Conservation (phyloP, 2,888 invertebrate species). For the Dermolepida albohirtum region DNA sequence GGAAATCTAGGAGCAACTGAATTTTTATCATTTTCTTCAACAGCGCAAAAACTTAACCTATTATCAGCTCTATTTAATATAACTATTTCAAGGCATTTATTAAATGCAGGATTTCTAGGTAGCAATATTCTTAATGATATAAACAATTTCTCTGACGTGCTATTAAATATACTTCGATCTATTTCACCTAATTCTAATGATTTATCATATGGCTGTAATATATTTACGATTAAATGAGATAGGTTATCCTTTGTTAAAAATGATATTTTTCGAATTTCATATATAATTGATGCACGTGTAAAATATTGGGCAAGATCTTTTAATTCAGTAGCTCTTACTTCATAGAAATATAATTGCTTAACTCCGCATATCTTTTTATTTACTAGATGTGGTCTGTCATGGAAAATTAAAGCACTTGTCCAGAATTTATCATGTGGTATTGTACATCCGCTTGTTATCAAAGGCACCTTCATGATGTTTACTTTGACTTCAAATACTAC, state of each 20-base stretch:
- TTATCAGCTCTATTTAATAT: conserved; percentile 63
- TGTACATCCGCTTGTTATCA: conserved; percentile 59
- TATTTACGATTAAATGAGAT: conserved; percentile 54
- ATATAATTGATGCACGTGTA: conserved; percentile 56
- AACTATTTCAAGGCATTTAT: conserved; percentile 58
- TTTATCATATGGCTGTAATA: conserved; percentile 57
- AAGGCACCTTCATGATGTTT: conserved; percentile 58
- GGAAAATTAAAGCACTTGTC: conserved; percentile 72
- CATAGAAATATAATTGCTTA: conserved; percentile 54
- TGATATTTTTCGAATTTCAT: conserved; percentile 59
- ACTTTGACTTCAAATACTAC: conserved; percentile 53
- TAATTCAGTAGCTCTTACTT: conserved; percentile 52
- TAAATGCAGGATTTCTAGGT: conserved; percentile 58
- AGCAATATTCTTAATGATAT: conserved; percentile 64
- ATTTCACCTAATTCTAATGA: conserved; percentile 51
- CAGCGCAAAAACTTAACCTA: conserved; percentile 66
- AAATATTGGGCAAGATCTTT: conserved; percentile 54
- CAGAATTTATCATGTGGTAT: conserved; percentile 69
- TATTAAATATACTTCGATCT: conserved; percentile 50
- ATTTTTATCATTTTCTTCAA: conserved; percentile 62
- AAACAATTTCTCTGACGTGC: conserved; percentile 55
- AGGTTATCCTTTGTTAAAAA: conserved; percentile 54
- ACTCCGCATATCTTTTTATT: conserved; percentile 78
- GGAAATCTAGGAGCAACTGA: conserved; percentile 67
- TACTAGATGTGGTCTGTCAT: conserved; percentile 77